These are phyloP conservation scores for Thermophis baileyi DNA, from an alignment of 2,113 vertebrate genomes.

Conservation along the genomic window DNA sequence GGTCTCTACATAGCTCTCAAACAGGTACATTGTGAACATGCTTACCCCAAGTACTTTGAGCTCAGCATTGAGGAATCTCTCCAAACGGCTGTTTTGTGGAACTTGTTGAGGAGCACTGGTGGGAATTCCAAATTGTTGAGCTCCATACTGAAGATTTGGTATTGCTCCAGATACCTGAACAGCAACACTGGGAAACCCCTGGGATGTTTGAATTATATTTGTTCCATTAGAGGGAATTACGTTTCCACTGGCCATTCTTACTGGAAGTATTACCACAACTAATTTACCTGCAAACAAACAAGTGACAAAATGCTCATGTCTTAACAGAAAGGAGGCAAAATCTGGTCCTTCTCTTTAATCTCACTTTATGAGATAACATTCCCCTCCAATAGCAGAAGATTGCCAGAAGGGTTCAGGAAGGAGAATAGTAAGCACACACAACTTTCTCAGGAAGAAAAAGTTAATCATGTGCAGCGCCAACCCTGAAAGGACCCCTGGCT, in stretches of 20 bases:
- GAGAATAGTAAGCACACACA: background rate
- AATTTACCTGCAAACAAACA: background rate
- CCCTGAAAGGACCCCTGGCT: no score
- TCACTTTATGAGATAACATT: background rate
- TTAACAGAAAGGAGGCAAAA: background rate
- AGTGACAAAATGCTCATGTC: background rate
- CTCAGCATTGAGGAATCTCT: background rate
- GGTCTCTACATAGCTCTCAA: no score
- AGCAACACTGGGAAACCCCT: background rate
- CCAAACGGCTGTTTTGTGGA: background rate
- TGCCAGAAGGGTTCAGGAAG: background rate
- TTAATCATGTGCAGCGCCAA: background rate
- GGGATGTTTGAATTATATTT: background rate
- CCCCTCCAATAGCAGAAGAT: background rate
- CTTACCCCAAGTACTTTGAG: slow-evolving; percentile 14
- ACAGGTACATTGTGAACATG: background rate
- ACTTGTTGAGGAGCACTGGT: background rate
- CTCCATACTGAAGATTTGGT: background rate
- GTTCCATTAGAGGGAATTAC: background rate
- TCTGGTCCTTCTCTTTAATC: background rate
- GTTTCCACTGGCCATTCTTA: background rate
- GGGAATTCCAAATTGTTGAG: background rate
- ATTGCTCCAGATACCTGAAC: background rate
- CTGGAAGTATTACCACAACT: background rate
- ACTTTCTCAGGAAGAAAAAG: background rate